Evolutionary conservation across 2,888 invertebrate species (phyloP), one percentile per base, ranked within the genome.

Genomic region (Tachina lurida): DNA sequence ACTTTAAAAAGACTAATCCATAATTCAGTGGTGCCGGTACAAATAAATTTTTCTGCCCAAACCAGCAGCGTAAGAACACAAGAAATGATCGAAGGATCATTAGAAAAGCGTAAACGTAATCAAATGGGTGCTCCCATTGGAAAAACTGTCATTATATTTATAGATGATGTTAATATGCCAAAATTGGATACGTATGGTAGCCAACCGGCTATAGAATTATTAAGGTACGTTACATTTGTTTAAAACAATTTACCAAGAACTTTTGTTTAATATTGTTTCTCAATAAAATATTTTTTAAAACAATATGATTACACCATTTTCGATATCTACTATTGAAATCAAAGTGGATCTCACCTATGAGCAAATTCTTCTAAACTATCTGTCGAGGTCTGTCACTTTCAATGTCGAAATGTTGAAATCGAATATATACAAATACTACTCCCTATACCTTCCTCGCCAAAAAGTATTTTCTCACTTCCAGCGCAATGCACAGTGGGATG

Each of bases 111-210:
- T 58, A 96, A 96, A 88, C 95, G 95, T 86, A 96, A 95, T 41
- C 94, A 97, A 9, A 92, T 98, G 56, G 97, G 97, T 10, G 97
- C 97, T 0, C 97, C 98, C 0, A 91, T 95, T 45, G 97, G 97
- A 13, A 97, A 97, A 92, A 95, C 95, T 83, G 94, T 98, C 0
- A 95, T 97, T 4, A 94, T 97, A 78, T 97, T 98, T 89, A 96
- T 98, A 31, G 98, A 98, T 90, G 98, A 98, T 90, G 96, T 98
- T 0, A 98, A 98, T 90, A 98, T 98, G 98, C 98, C 98, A 0
- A 95, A 95, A 90, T 93, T 96, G 89, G 97, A 96, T 92, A 95
- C 95, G 0, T 98, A 98, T 89, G 98, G 98, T 10, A 96, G 98
- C 12, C 98, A 98, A 91, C 97, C 98, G 9, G 97, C 98, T 0